A percentile compares a stretch with the other conserved stretches of the same genome.
These are phyloP conservation scores for Cyanoderma ruficeps DNA, from an alignment of 2,113 vertebrate species.

Conservation along the genomic window DNA sequence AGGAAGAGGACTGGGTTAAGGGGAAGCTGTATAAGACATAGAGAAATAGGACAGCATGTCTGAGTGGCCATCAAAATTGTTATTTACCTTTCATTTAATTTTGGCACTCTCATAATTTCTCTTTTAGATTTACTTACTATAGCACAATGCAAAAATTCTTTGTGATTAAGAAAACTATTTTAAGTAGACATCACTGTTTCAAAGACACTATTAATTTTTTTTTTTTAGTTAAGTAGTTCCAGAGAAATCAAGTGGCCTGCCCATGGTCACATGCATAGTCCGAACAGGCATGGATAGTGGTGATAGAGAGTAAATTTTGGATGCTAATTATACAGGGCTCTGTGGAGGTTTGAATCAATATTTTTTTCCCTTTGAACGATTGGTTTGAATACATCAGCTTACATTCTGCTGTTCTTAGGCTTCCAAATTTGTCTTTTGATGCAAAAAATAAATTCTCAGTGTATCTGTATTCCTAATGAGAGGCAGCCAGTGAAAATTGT, in stretches of 20 bases:
- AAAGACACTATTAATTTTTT: neutral
- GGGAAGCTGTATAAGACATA: rapidly evolving
- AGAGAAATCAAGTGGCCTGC: neutral
- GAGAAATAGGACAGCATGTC: neutral
- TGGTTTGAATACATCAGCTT: neutral
- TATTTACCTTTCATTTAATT: neutral
- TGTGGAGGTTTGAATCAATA: neutral
- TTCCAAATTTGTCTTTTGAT: neutral
- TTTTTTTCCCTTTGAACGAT: neutral
- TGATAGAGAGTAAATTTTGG: neutral
- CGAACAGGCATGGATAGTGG: neutral
- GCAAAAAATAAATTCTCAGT: neutral
- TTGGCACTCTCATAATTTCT: neutral
- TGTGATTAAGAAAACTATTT: neutral
- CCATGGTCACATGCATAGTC: neutral
- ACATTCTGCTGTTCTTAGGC: neutral
- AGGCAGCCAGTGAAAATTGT: neutral
- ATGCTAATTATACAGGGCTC: neutral
- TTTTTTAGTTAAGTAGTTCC: neutral
- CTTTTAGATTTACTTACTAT: neutral
- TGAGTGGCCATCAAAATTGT: neutral
- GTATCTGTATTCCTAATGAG: neutral
- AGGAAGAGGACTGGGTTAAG: neutral
- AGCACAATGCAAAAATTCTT: neutral
- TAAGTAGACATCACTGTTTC: neutral